phyloP scores from a whole-genome alignment of 2,797 vertebrate species.

The Amblyopsis hoosieri region DNA sequence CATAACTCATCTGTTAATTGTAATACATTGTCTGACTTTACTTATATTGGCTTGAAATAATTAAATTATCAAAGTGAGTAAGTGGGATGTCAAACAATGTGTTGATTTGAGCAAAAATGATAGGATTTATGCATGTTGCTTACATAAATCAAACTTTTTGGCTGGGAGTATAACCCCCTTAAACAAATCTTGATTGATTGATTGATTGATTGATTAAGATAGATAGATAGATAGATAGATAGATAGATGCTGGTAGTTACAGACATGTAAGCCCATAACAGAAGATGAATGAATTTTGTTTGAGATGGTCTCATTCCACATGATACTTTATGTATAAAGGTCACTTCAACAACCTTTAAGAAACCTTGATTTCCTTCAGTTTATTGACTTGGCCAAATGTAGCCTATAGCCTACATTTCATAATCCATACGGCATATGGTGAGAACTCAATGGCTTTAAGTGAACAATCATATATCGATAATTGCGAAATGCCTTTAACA shows the following conservation, averaged over 20 bases:
- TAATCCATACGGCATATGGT: background rate
- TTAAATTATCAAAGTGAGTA: background rate
- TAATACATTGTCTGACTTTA: background rate
- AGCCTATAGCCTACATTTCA: constrained; percentile 3
- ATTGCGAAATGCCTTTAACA: constrained; percentile 45
- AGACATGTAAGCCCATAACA: too few species aligned
- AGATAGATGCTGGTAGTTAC: too few species aligned
- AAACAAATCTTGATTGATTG: too few species aligned
- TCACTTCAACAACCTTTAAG: background rate
- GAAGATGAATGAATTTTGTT: too few species aligned
- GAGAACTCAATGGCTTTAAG: constrained; percentile 8
- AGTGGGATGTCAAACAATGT: background rate
- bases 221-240: too few species aligned
- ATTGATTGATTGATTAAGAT: too few species aligned
- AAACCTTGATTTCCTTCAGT: background rate
- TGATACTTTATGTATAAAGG: background rate
- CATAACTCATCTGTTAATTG: background rate
- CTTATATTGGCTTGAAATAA: background rate
- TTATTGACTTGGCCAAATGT: background rate
- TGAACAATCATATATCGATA: constrained; percentile 20
- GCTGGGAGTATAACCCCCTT: too few species aligned
- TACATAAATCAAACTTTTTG: too few species aligned
- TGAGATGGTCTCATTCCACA: too few species aligned
- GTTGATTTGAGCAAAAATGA: background rate
- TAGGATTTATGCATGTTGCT: background rate